Evolutionary conservation across 2,797 vertebrate species (phyloP).

Genomic region (Antrozous pallidus): DNA sequence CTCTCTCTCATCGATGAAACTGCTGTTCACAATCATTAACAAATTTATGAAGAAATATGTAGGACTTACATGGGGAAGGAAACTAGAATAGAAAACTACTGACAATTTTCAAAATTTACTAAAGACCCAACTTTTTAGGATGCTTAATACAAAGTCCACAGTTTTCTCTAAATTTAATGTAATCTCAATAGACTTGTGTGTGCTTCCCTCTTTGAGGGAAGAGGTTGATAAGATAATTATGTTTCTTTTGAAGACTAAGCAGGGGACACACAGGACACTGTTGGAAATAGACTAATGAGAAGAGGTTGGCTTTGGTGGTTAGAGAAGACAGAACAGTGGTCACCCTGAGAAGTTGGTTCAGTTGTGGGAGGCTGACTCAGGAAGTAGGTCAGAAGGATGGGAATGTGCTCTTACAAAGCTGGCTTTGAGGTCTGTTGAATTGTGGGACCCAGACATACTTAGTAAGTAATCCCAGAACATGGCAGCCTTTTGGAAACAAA

Average conservation of each 20-base stretch:
- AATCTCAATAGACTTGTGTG: neutral
- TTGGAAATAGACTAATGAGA: neutral
- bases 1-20: no score
- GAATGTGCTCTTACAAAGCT: neutral
- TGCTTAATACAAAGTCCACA: neutral
- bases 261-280: neutral
- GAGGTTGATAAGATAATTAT: neutral
- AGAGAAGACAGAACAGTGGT: neutral
- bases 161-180: neutral
- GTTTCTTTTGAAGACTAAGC: neutral
- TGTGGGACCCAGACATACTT: neutral
- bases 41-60: neutral
- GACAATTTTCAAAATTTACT: neutral
- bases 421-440: neutral
- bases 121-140: neutral
- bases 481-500: neutral
- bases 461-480: neutral
- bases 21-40: neutral
- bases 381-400: neutral
- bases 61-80: neutral
- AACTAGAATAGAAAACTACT: neutral
- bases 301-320: neutral
- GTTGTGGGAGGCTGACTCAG: neutral
- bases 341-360: no score
- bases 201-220: neutral